A percentile compares a stretch with the other conserved stretches of the same genome.
Evolutionary conservation across 2,888 invertebrate genomes (phyloP).

Genomic region (Calliphora vomitoria): DNA sequence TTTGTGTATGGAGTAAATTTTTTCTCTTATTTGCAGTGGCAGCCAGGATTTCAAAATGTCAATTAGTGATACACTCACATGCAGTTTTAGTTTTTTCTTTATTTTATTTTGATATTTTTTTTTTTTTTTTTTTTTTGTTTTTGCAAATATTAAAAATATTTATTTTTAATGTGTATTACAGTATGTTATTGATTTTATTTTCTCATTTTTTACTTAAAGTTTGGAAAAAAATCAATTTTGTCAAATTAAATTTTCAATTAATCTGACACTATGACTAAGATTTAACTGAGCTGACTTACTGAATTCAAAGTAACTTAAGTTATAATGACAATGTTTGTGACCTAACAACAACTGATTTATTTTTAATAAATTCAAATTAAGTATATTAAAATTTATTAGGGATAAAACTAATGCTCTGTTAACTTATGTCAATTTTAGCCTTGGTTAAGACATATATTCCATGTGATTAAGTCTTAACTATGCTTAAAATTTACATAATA

Average conservation of each 20-base stretch:
- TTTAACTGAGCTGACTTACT: not conserved
- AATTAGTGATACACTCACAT: not conserved
- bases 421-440: too few species aligned
- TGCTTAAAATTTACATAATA: too few species aligned
- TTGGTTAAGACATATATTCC: too few species aligned
- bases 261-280: not conserved
- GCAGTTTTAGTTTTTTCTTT: too few species aligned
- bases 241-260: not conserved
- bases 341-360: too few species aligned
- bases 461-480: too few species aligned
- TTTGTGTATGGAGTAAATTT: not conserved
- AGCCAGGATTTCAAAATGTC: conserved; percentile 5
- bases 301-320: too few species aligned
- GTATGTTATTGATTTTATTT: not conserved
- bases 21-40: not conserved
- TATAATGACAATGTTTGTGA: too few species aligned
- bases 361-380: too few species aligned
- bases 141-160: not conserved
- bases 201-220: not conserved
- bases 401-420: too few species aligned
- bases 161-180: not conserved
- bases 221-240: not conserved
- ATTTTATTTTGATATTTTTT: not conserved
- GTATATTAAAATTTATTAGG: too few species aligned
- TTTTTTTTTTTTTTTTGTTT: too few species aligned